A percentile compares a stretch with the other conserved stretches of the same genome.
Conservation (phyloP, 2,888 invertebrate species). For the Napeogenes inachia region DNA sequence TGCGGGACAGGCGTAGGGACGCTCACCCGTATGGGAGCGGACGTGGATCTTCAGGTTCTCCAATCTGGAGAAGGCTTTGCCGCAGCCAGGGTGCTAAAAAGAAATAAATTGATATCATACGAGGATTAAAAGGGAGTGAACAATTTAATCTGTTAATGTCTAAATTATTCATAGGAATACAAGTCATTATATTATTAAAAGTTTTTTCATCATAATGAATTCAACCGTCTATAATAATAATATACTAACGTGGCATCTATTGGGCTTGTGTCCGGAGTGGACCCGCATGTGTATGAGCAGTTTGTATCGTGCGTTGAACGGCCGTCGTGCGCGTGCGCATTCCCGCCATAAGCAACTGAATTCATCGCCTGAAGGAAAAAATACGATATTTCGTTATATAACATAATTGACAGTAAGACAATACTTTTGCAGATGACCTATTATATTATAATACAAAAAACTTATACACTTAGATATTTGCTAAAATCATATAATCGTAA, state of each 20-base stretch:
- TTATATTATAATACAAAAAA: no score
- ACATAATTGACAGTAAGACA: no score
- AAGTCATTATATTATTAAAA: no score
- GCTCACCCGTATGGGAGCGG: slow-evolving; percentile 95
- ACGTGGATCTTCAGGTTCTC: slow-evolving; percentile 99
- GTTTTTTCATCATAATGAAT: not conserved
- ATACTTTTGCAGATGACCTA: no score
- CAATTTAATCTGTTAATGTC: no score
- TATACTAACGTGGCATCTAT: slow-evolving; percentile 94
- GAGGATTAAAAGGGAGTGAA: no score
- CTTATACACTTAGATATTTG: no score
- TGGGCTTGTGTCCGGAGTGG: slow-evolving; percentile 98
- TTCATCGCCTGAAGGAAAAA: slow-evolving; percentile 80
- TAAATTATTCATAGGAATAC: no score
- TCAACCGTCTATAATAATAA: not conserved
- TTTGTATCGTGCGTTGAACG: slow-evolving; percentile 98
- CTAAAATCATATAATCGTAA: no score
- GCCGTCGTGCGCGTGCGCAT: slow-evolving; percentile 91
- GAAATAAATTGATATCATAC: not conserved
- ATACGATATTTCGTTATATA: no score
- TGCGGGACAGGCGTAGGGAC: slow-evolving; percentile 96
- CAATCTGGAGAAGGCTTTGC: slow-evolving; percentile 96
- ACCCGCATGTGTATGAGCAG: slow-evolving; percentile 97
- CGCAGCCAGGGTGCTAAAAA: slow-evolving; percentile 91
- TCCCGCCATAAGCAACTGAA: slow-evolving; percentile 96